Base-by-base conservation (phyloP, 1,140 invertebrate genomes). In the Heliconius melpomene region DNA sequence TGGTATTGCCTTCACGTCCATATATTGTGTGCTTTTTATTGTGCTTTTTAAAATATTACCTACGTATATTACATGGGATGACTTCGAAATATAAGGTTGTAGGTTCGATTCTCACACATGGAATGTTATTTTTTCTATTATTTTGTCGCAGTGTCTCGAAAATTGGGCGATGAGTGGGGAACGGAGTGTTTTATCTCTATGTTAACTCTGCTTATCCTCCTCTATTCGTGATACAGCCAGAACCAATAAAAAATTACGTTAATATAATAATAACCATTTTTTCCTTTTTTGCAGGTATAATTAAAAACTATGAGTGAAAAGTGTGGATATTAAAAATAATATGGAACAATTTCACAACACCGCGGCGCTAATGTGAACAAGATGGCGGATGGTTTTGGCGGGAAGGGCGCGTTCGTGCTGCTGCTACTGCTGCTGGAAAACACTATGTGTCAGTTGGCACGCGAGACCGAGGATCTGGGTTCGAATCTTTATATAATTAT, bases 341-440 rank as follows among this genome's bases (percentile, higher is more conserved):
- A 75, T 73, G 40, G 74, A 52, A 73, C 74, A 66, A 26, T 81
- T 81, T 78, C 72, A 81, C 82, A 78, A 79, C 78, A 85, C 82
- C 81, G 79, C 82, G 82, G 77, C 79, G 78, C 36, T 72, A 81
- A 80, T 82, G 74, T 84, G 76, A 79, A 78, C 83, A 86, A 87
- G 76, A 87, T 87, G 86, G 86, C 86, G 83, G 83, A 82, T 60
- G 79, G 71, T 80, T 82, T 86, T 79, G 83, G 86, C 77, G 82
- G 84, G 77, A 87, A 79, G 78, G 77, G 79, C 73, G 79, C 80
- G 52, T 75, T 83, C 72, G 79, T 84, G 80, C 80, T 87, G 26
- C 75, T 87, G 72, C 72, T 85, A 23, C 78, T 85, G 60, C 73
- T 87, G 7, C 32, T 82, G 36, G 80, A 85, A 46, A 78, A 78